Evolutionary conservation across 2,888 invertebrate genomes (phyloP).

Genomic region (Epirrita christyi): DNA sequence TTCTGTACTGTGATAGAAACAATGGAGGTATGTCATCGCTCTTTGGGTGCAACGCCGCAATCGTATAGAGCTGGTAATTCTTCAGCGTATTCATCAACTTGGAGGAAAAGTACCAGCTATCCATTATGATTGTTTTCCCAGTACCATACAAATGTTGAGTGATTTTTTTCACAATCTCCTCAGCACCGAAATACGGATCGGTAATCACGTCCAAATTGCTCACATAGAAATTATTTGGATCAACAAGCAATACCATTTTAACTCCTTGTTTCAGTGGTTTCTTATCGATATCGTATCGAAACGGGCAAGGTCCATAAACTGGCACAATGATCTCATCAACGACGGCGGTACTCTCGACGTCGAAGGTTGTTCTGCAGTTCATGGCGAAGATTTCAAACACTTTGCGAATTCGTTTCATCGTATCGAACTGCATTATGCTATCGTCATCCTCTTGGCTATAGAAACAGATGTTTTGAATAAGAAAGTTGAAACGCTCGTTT

Average conservation of each 20-base stretch:
- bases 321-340: slow-evolving; percentile 76
- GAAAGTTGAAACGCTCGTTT: slow-evolving; percentile 67
- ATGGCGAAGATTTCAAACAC: slow-evolving; percentile 76
- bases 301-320: slow-evolving; percentile 74
- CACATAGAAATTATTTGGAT: slow-evolving; percentile 72
- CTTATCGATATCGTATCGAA: slow-evolving; percentile 69
- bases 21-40: slow-evolving; percentile 68
- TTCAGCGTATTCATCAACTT: slow-evolving; percentile 57
- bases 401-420: slow-evolving; percentile 72
- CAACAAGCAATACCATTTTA: slow-evolving; percentile 70
- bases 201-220: slow-evolving; percentile 74
- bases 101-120: slow-evolving; percentile 70
- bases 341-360: slow-evolving; percentile 61
- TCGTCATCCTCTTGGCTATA: slow-evolving; percentile 56
- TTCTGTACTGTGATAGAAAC: slow-evolving; percentile 64
- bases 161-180: slow-evolving; percentile 65
- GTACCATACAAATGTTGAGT: slow-evolving; percentile 68
- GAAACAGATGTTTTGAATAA: slow-evolving; percentile 69
- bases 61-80: slow-evolving; percentile 61
- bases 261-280: slow-evolving; percentile 68
- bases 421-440: slow-evolving; percentile 58
- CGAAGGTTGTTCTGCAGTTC: slow-evolving; percentile 70
- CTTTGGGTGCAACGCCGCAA: slow-evolving; percentile 63
- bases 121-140: slow-evolving; percentile 65
- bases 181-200: slow-evolving; percentile 63